Base-by-base conservation (phyloP, 2,797 vertebrate genomes). In the Leptodactylus fallax region DNA sequence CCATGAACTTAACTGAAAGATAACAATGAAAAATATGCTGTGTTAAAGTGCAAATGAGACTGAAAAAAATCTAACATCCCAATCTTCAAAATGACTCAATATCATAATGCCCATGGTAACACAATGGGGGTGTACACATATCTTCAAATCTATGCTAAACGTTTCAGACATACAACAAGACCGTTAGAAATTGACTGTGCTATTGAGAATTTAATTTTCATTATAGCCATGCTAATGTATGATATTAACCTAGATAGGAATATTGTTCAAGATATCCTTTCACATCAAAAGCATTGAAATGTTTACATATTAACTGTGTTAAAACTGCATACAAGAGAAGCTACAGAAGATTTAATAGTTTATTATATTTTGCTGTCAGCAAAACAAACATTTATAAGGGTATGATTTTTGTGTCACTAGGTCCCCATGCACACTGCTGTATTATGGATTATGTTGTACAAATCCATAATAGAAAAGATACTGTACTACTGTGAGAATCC, bases 151-250 rank as follows among this genome's bases (percentile, higher is more conserved):
- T 77, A 47, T 61, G 36, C 72, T 85, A 72, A 63, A 85, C 17
- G 58, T 85, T 78, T 49, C 56, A 12, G 36, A 61, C 7, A 78
- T 85, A 49, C 49, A 71, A 71, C 14, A 86, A 79, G 49, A 71
- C 74, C 49, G 58, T 86, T 85, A 79, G 45, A 67, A 27, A 49
- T 47, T 79, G 47, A 79, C 58, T 79, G 84, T 13, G 63, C 76
- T 47, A 71, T 56, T 86, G 61, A 79, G 77, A 45, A 86, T 86
- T 69, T 47, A 13, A 79, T 80, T 71, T 86, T 74, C 47, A 79
- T 85, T 51, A 85, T 67, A 78, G 63, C 45, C 63, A 79, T 63
- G 45, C 74, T 65, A 85, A 67, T 85, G 84, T 79, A 67, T 63
- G 61, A 78, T 85, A 79, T 65, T 85, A 85, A 67, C 58, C 74